Base-by-base conservation (phyloP, 1,140 invertebrate species). In the Drosophila fuyamai region DNA sequence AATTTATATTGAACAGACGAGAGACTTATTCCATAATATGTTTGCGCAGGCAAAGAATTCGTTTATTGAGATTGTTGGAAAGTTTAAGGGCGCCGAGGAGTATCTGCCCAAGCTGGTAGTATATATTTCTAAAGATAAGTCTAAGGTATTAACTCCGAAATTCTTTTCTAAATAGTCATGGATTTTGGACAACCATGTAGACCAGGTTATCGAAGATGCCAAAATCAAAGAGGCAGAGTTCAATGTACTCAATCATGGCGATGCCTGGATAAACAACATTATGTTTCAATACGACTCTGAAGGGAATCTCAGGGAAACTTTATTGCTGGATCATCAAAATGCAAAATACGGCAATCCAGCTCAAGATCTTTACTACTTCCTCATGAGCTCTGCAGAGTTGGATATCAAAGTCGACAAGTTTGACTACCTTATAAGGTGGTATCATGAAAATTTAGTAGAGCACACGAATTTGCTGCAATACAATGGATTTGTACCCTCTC, bases 221-320 rank as follows among this genome's bases (percentile, higher is more conserved):
- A 18, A 60, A 13, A 41, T 80, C 14, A 84, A 94, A 16, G 73
- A 92, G 5, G 89, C 93, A 8, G 93, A 93, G 46, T 94, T 95
- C 57, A 93, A 93, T 70, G 94, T 95, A 3, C 86, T 95, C 10
- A 94, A 94, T 76, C 95, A 95, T 57, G 95, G 95, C 8, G 95
- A 95, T 81, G 93, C 92, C 12, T 95, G 95, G 95, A 82, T 94
- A 0, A 95, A 95, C 76, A 96, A 95, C 71, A 94, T 95, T 78
- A 81, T 96, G 65, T 95, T 95, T 84, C 92, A 93, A 36, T 95
- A 95, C 70, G 85, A 94, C 59, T 66, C 92, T 0, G 50, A 92
- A 3, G 92, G 91, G 0, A 92, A 93, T 60, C 90, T 94, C 0
- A 80, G 93, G 41, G 92, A 93, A 27, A 93, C 94, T 5, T 94